Evolutionary conservation across 1,140 invertebrate species (phyloP).

Genomic region (Probaryconus sp.): DNA sequence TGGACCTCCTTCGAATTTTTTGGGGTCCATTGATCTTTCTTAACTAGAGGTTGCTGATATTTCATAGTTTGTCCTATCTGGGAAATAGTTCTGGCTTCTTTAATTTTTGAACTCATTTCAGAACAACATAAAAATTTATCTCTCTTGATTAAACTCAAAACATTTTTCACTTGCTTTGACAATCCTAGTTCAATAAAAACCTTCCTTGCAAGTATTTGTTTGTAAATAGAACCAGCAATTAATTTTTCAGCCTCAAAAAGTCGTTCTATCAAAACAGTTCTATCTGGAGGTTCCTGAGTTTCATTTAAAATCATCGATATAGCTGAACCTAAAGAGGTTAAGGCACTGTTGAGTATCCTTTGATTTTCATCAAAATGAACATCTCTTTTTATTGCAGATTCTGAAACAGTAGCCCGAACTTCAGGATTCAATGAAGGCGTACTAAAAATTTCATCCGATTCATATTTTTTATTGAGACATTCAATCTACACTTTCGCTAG

Average conservation of each 20-base stretch:
- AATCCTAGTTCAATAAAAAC: slow-evolving; percentile 41
- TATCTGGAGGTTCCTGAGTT: slow-evolving; percentile 8
- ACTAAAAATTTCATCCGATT: slow-evolving; percentile 3
- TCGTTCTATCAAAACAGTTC: background rate
- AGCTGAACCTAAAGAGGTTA: slow-evolving; percentile 7
- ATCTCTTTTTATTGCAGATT: slow-evolving; percentile 15
- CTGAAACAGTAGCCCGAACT: background rate
- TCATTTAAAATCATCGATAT: slow-evolving; percentile 3
- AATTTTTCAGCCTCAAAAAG: slow-evolving; percentile 19
- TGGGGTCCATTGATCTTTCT: background rate
- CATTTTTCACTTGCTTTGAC: slow-evolving; percentile 15
- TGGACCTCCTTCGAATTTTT: slow-evolving; percentile 16
- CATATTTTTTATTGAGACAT: too few species aligned
- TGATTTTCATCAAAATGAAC: slow-evolving; percentile 2
- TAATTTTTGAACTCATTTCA: slow-evolving; percentile 19
- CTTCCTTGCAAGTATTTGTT: slow-evolving; percentile 18
- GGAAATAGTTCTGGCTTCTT: slow-evolving; percentile 17
- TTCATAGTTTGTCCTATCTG: background rate
- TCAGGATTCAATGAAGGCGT: slow-evolving; percentile 18
- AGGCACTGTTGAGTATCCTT: background rate
- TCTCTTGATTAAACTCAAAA: slow-evolving; percentile 15
- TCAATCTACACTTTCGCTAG: too few species aligned
- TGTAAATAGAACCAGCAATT: slow-evolving; percentile 1
- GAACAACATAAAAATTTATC: slow-evolving; percentile 31
- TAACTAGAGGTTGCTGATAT: background rate